Conservation (phyloP, 2,113 vertebrate genomes). For the Sphaerodactylus townsendi region DNA sequence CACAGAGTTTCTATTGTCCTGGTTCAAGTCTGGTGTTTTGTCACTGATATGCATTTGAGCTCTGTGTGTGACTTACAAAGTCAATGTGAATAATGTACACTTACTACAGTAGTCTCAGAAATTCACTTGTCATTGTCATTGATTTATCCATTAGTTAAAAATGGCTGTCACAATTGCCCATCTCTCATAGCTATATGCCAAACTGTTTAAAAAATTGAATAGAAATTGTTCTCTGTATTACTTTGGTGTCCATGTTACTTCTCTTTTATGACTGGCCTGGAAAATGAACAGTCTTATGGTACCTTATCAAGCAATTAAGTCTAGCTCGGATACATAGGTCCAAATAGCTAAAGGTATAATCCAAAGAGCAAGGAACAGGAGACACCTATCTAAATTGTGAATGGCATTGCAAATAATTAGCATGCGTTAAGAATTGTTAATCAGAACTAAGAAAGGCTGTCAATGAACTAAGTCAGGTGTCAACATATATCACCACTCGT, state of each 20-base stretch:
- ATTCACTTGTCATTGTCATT: neutral
- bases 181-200: neutral
- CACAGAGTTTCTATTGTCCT: neutral
- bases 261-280: neutral
- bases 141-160: neutral
- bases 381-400: constrained; percentile 20
- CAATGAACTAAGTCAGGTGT: constrained; percentile 41
- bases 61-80: too few relatives aligned
- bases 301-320: neutral
- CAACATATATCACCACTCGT: constrained; percentile 47
- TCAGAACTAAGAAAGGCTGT: constrained; percentile 52
- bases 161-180: neutral
- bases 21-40: neutral
- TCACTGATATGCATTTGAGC: neutral
- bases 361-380: constrained; percentile 20
- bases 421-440: constrained; percentile 26
- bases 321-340: neutral
- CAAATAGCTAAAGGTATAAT: constrained; percentile 16
- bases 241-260: neutral
- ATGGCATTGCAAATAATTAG: constrained; percentile 47
- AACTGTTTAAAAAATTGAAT: neutral
- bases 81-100: neutral
- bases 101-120: neutral
- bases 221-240: neutral
- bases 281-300: neutral